Conservation (phyloP, 2,888 invertebrate species). For the Drosophila suboccidentalis region DNA sequence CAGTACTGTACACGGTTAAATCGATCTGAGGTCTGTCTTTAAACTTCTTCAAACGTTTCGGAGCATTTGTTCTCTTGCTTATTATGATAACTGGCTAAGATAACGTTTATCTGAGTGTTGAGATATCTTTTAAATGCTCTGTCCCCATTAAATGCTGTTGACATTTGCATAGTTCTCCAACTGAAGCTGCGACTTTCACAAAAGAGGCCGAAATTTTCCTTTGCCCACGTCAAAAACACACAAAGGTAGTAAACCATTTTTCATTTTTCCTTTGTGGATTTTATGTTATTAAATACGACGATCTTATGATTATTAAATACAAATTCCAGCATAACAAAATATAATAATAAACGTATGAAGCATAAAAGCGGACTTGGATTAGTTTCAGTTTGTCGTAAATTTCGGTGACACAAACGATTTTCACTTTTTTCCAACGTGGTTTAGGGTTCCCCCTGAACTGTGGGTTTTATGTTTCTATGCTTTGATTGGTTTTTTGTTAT, state of each 20-base stretch:
- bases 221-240: slow-evolving; percentile 28
- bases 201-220: slow-evolving; percentile 31
- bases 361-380: slow-evolving; percentile 38
- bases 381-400: slow-evolving; percentile 61
- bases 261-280: slow-evolving; percentile 25
- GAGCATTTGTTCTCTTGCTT: background rate
- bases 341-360: slow-evolving; percentile 40
- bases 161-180: slow-evolving; percentile 23
- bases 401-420: slow-evolving; percentile 42
- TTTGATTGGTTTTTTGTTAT: slow-evolving; percentile 76
- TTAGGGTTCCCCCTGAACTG: slow-evolving; percentile 16
- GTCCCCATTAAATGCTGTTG: slow-evolving; percentile 23
- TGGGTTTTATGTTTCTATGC: slow-evolving; percentile 50
- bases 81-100: slow-evolving; percentile 24
- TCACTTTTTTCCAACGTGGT: slow-evolving; percentile 35
- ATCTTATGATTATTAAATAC: slow-evolving; percentile 72
- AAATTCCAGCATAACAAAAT: slow-evolving; percentile 56
- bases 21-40: background rate
- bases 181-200: slow-evolving; percentile 41
- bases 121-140: slow-evolving; percentile 25
- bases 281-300: slow-evolving; percentile 28
- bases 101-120: slow-evolving; percentile 29
- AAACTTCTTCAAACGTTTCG: slow-evolving; percentile 9
- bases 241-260: slow-evolving; percentile 33
- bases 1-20: too few species aligned